phyloP scores from a whole-genome alignment of 2,113 vertebrate species.

The Natator depressus region DNA sequence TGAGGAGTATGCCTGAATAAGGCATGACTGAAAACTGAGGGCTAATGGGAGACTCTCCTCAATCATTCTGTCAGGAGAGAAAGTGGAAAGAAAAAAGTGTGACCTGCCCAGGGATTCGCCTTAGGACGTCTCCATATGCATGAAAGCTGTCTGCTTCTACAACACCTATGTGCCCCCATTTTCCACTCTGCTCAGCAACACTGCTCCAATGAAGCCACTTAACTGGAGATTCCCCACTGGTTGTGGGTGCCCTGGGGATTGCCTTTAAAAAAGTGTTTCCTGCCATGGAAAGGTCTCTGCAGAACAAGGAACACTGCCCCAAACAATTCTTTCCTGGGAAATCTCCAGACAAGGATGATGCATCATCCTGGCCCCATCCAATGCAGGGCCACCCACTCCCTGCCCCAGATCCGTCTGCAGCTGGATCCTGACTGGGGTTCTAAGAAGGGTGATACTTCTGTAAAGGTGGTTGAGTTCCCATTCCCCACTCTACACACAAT shows the following conservation, averaged over 20 bases:
- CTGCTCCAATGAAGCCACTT: not conserved
- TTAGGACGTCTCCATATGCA: not conserved
- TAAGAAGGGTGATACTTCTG: too few relatives aligned
- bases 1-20: not conserved
- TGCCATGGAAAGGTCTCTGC: not conserved
- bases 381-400: not conserved
- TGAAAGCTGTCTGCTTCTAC: not conserved
- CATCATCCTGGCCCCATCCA: not conserved
- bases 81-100: not conserved
- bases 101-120: not conserved
- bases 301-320: not conserved
- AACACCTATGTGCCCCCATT: rapidly evolving
- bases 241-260: not conserved
- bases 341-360: not conserved
- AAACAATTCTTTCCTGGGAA: not conserved
- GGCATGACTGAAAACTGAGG: not conserved
- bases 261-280: not conserved
- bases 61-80: not conserved
- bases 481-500: rapidly evolving
- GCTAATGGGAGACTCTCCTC: not conserved
- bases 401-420: not conserved
- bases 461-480: not conserved
- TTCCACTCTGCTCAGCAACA: not conserved
- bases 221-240: not conserved
- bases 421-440: not conserved